Evolutionary conservation across 2,888 invertebrate species (phyloP).

Genomic region (Hydropsyche betteni): DNA sequence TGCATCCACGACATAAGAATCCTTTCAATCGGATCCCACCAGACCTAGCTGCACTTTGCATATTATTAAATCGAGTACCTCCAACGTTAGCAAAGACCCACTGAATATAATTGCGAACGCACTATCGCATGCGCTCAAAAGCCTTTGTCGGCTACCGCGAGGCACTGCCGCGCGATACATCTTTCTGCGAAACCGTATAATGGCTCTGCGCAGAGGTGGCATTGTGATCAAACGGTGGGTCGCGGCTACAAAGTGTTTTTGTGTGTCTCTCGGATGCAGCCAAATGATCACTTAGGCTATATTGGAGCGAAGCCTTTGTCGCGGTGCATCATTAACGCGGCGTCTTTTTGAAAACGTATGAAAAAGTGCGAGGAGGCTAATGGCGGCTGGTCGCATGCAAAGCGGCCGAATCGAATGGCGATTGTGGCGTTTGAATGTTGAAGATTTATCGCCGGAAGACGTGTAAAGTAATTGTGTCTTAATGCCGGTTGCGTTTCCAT

Average conservation of each 20-base stretch:
- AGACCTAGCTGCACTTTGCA: no score
- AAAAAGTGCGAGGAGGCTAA: no score
- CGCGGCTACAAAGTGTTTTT: constrained; percentile 34
- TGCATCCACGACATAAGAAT: no score
- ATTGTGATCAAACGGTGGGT: constrained; percentile 31
- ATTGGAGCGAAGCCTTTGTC: constrained; percentile 30
- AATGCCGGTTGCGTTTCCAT: no score
- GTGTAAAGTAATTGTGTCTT: no score
- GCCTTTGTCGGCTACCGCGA: constrained; percentile 30
- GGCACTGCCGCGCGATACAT: background rate
- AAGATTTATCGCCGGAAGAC: no score
- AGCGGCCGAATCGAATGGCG: no score
- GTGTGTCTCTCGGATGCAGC: constrained; percentile 13
- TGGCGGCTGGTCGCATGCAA: no score
- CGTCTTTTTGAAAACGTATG: background rate
- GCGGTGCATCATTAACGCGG: constrained; percentile 29
- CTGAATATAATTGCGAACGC: constrained; percentile 23
- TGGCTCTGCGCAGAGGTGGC: constrained; percentile 7
- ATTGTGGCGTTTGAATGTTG: no score
- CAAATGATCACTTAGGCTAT: constrained; percentile 40
- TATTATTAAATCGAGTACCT: no score
- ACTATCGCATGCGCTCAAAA: constrained; percentile 36
- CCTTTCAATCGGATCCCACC: no score
- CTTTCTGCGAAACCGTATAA: constrained; percentile 17
- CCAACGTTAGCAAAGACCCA: no score